phyloP scores from a whole-genome alignment of 2,888 invertebrate genomes.

The Plebejus anna region DNA sequence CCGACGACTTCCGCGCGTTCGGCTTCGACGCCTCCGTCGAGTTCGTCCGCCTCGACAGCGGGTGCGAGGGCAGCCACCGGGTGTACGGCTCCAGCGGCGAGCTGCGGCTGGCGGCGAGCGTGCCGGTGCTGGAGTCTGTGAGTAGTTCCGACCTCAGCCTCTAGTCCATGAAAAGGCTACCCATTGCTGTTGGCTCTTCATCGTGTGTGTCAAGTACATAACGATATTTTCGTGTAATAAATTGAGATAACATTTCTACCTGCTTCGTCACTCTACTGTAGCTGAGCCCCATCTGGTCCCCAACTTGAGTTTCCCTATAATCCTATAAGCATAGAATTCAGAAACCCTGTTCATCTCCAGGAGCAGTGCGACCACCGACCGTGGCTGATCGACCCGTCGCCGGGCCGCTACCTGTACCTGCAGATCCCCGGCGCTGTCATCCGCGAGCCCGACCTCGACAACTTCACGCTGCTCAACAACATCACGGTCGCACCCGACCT shows the following conservation, averaged over 20 bases:
- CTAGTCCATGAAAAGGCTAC: not conserved
- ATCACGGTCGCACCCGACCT: constrained; percentile 79
- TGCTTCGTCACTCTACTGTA: too few species aligned
- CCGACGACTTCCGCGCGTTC: constrained; percentile 25
- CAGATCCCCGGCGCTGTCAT: constrained; percentile 85
- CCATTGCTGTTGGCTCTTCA: too few species aligned
- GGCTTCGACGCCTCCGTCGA: constrained; percentile 29
- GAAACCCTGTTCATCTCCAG: constrained; percentile 61
- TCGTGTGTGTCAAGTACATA: too few species aligned
- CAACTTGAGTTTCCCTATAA: too few species aligned
- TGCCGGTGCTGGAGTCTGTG: constrained; percentile 24
- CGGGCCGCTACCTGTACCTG: constrained; percentile 88
- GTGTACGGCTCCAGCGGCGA: constrained; percentile 28
- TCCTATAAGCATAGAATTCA: not conserved
- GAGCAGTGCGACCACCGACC: constrained; percentile 89
- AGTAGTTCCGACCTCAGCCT: not conserved
- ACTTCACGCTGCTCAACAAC: constrained; percentile 77
- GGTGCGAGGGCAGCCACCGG: constrained; percentile 15
- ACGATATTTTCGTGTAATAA: too few species aligned
- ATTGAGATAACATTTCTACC: too few species aligned
- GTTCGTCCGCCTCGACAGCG: constrained; percentile 22
- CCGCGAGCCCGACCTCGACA: constrained; percentile 70
- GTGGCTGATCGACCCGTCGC: constrained; percentile 88
- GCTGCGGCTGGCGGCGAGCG: constrained; percentile 16
- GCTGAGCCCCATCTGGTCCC: too few species aligned